A percentile compares a stretch with the other conserved stretches of the same genome.
Conservation (phyloP, 1,140 invertebrate genomes). For the Trichomalopsis sarcophagae region DNA sequence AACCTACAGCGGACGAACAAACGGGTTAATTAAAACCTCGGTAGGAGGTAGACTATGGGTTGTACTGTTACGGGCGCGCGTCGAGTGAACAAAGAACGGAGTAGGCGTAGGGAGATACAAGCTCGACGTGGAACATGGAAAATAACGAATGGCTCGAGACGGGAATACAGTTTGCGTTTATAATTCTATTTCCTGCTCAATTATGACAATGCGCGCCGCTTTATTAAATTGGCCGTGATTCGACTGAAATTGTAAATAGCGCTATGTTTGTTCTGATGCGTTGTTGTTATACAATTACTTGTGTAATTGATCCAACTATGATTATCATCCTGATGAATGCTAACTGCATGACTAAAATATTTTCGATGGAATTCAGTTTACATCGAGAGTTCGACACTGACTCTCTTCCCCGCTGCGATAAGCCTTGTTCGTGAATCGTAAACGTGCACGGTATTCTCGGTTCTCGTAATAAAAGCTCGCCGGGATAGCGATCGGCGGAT, state of each 20-base stretch:
- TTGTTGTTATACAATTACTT: background rate
- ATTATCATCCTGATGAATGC: too few relatives aligned
- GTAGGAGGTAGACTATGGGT: background rate
- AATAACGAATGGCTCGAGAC: constrained; percentile 10
- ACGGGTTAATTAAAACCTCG: constrained; percentile 64
- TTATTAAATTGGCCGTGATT: background rate
- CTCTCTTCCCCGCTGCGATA: background rate
- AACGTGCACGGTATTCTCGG: background rate
- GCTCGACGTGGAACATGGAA: background rate
- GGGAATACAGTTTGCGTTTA: background rate
- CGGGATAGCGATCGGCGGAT: background rate
- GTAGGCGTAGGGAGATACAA: background rate
- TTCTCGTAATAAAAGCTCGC: background rate
- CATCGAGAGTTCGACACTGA: background rate
- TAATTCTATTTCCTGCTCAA: background rate
- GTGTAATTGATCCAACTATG: too few relatives aligned
- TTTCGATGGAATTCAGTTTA: too few relatives aligned
- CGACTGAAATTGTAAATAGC: background rate
- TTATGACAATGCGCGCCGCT: background rate
- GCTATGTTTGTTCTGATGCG: background rate
- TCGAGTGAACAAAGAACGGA: constrained; percentile 26
- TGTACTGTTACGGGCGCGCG: constrained; percentile 3
- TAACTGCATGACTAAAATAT: too few relatives aligned
- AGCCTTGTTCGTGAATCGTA: background rate
- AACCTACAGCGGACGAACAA: constrained; percentile 60